Evolutionary conservation across 2,797 vertebrate species (phyloP).

Genomic region (Benthosema pterotum): DNA sequence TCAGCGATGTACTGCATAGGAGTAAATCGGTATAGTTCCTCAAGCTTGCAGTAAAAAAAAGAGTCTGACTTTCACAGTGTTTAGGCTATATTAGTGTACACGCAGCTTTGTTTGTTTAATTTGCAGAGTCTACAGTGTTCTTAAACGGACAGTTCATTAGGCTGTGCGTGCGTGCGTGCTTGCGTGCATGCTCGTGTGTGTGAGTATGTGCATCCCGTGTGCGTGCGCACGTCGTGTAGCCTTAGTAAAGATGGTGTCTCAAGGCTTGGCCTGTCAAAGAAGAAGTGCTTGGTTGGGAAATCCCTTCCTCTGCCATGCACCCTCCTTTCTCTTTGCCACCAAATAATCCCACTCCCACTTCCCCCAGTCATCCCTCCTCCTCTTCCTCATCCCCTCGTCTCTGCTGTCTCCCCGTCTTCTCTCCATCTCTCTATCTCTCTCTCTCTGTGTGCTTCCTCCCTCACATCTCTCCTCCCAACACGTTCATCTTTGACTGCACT

Average conservation of each 20-base stretch:
- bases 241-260: neutral
- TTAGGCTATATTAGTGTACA: no score
- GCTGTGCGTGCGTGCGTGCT: neutral
- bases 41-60: no score
- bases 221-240: constrained; percentile 15
- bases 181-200: constrained; percentile 1
- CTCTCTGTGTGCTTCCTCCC: constrained; percentile 33
- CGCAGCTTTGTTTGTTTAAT: neutral
- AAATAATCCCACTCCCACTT: constrained; percentile 35
- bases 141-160: neutral
- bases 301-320: constrained; percentile 51
- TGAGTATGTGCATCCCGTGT: constrained; percentile 27
- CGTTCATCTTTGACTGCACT: constrained; percentile 38
- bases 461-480: constrained; percentile 9
- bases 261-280: neutral
- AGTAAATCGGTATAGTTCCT: no score
- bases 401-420: neutral
- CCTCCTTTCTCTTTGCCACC: constrained; percentile 44
- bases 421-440: constrained; percentile 49
- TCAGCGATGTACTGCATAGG: no score
- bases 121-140: constrained; percentile 1
- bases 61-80: no score
- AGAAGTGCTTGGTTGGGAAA: constrained; percentile 43
- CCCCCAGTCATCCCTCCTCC: constrained; percentile 36
- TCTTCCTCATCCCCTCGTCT: constrained; percentile 31